phyloP scores from a whole-genome alignment of 2,888 invertebrate species.

The Thelaira solivaga region DNA sequence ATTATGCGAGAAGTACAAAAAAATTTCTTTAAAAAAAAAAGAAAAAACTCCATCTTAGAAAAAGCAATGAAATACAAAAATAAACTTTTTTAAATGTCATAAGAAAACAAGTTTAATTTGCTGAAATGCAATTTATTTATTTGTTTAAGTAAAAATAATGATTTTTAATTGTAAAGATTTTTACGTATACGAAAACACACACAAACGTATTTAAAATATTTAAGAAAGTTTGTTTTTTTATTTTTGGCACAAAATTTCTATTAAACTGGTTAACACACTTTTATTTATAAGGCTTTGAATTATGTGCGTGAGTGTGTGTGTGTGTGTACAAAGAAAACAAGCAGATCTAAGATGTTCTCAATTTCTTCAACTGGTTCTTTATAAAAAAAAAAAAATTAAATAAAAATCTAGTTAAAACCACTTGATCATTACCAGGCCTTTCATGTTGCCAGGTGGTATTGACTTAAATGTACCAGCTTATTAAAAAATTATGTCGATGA shows the following conservation, averaged over 20 bases:
- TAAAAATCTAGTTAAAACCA: background rate
- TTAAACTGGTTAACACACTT: slow-evolving; percentile 30
- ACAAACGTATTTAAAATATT: background rate
- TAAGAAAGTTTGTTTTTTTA: slow-evolving; percentile 15
- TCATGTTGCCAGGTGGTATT: background rate
- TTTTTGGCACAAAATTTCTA: background rate
- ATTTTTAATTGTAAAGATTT: slow-evolving; percentile 3
- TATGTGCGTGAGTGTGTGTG: background rate
- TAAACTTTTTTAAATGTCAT: slow-evolving; percentile 51
- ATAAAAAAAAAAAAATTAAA: no score
- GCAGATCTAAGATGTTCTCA: slow-evolving; percentile 41
- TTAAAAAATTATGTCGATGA: slow-evolving; percentile 9
- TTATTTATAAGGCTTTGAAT: background rate
- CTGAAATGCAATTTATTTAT: slow-evolving; percentile 15
- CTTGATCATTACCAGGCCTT: slow-evolving; percentile 5
- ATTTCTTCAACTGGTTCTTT: slow-evolving; percentile 34
- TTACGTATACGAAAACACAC: no score
- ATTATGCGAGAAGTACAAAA: no score
- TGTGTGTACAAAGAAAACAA: background rate
- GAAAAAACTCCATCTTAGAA: background rate
- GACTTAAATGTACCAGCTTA: background rate
- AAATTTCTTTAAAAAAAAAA: background rate
- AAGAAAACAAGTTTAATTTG: slow-evolving; percentile 51
- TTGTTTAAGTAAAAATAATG: no score
- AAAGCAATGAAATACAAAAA: background rate